Evolutionary conservation across 2,797 vertebrate species (phyloP).

Genomic region (Xerus rutilus): DNA sequence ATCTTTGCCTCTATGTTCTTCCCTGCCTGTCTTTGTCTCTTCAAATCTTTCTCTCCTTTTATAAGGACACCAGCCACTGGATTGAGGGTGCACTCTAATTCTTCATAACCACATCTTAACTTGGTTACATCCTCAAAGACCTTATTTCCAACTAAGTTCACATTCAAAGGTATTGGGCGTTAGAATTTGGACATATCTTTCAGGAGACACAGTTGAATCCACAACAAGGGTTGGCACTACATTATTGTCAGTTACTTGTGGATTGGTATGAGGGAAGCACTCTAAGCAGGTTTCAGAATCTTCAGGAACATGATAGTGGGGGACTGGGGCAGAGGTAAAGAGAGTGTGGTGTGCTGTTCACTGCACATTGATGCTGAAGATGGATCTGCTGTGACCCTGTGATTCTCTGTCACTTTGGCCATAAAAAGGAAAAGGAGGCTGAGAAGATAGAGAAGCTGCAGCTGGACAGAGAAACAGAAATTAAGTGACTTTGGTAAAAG

Average conservation of each 20-base stretch:
- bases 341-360: neutral
- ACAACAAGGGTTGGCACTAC: neutral
- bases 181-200: slow-evolving; percentile 33
- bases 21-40: neutral
- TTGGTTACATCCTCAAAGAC: neutral
- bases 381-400: neutral
- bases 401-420: slow-evolving; percentile 31
- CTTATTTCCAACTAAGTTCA: slow-evolving; percentile 37
- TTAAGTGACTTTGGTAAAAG: neutral
- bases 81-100: neutral
- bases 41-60: neutral
- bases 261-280: neutral
- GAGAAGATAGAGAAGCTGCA: slow-evolving; percentile 8
- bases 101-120: neutral
- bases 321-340: neutral
- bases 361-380: neutral
- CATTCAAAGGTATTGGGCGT: neutral
- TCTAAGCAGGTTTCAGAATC: slow-evolving; percentile 22
- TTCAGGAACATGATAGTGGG: neutral
- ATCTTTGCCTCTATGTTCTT: neutral
- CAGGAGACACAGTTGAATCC: neutral
- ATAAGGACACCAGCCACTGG: neutral
- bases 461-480: slow-evolving; percentile 23
- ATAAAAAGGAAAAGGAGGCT: slow-evolving; percentile 6
- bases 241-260: neutral